Evolutionary conservation across 2,888 invertebrate genomes (phyloP).

Genomic region (Meghimatium bilineatum): DNA sequence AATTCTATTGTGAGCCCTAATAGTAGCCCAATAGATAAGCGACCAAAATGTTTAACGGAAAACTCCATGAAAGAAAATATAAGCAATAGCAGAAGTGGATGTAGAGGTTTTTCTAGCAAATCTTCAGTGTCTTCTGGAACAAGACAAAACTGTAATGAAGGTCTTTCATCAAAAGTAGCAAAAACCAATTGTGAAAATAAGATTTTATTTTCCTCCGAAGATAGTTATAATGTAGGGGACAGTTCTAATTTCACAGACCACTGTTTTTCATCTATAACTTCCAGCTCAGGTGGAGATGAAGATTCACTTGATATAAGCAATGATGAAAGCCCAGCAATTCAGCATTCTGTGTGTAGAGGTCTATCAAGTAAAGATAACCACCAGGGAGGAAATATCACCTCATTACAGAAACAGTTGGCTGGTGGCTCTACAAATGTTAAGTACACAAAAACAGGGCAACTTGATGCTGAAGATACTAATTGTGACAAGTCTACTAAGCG

Average conservation of each 20-base stretch:
- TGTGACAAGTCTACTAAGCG: not conserved
- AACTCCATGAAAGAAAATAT: not conserved
- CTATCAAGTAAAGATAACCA: not conserved
- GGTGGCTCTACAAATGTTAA: not conserved
- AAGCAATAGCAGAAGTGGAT: not conserved
- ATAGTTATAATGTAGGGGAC: not conserved
- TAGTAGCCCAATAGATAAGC: slow-evolving; percentile 37
- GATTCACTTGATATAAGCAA: slow-evolving; percentile 7
- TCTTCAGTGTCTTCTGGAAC: not conserved
- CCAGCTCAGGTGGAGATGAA: not conserved
- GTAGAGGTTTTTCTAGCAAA: not conserved
- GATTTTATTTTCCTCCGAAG: not conserved
- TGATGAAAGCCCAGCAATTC: not conserved
- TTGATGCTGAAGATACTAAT: not conserved
- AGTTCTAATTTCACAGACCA: slow-evolving; percentile 15
- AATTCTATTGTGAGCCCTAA: slow-evolving; percentile 17
- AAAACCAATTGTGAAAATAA: not conserved
- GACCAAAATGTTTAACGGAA: not conserved
- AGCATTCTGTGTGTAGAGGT: not conserved
- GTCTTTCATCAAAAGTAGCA: not conserved
- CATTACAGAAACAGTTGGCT: not conserved
- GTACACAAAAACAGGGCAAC: not conserved
- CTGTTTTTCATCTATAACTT: slow-evolving; percentile 33
- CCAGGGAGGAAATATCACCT: not conserved
- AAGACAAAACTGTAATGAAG: not conserved